Base-by-base conservation (phyloP, 2,113 vertebrate species). In the Nymphicus hollandicus region DNA sequence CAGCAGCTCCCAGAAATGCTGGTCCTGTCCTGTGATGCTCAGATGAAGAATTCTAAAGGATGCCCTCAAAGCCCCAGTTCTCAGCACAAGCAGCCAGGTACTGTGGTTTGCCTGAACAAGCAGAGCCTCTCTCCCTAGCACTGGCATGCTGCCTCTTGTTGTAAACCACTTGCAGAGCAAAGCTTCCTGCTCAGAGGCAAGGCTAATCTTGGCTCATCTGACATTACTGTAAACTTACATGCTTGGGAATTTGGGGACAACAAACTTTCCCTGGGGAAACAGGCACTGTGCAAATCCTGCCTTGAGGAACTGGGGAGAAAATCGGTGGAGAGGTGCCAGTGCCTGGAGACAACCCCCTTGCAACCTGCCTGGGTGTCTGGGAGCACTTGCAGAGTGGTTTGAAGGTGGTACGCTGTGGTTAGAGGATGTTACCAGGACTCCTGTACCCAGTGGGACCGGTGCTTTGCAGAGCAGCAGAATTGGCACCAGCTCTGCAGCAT, bases 221-320 rank as follows among this genome's bases (percentile, higher is more conserved):
- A 96, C 85, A 91, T 79, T 77, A 94, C 43, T 83, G 96, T 88
- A 96, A 96, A 94, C 58, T 81, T 89, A 95, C 93, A 95, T 90
- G 93, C 96, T 88, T 91, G 96, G 86, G 94, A 96, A 86, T 96
- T 83, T 83, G 88, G 91, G 90, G 79, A 91, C 89, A 93, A 63
- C 73, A 71, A 86, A 74, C 85, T 95, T 94, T 95, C 95, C 81
- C 91, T 93, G 64, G 90, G 93, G 93, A 97, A 88, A 72, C 0
- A 10, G 41, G 66, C 2, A 13, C 84, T 53, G 5, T 49, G 66
- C 49, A 85, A 95, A 82, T 46, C 35, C 50, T 78, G 39, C 61
- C 46, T 63, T 33, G 86, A 93, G 70, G 58, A 91, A 81, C 8
- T 0, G 0, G 10, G 39, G n/a, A 78, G 55, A 61, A 93, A 78